These are phyloP conservation scores for Pardalotus punctatus DNA, from an alignment of 2,113 vertebrate species.

Conservation along the genomic window DNA sequence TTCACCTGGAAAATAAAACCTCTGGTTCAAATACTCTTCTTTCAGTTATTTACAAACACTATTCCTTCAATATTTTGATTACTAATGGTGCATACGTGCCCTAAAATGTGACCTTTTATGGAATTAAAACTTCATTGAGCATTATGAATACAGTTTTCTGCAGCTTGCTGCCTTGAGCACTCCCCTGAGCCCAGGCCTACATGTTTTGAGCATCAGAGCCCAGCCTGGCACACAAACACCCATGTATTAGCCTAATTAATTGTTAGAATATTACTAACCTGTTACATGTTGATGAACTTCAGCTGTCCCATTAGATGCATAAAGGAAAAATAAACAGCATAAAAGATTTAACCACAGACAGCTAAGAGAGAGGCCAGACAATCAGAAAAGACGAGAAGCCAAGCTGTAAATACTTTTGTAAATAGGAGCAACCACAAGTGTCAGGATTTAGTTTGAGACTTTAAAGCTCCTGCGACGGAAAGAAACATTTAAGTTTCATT, in stretches of 20 bases:
- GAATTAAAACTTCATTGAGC: neutral
- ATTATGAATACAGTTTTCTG: neutral
- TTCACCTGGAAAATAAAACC: slow-evolving; percentile 60
- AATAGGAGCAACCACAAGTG: slow-evolving; percentile 5
- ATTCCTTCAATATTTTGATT: neutral
- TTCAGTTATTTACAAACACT: neutral
- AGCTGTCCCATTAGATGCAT: slow-evolving; percentile 77
- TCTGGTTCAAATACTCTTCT: neutral
- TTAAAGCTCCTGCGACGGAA: neutral
- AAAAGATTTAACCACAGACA: slow-evolving; percentile 46
- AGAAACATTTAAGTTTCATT: neutral
- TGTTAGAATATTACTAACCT: slow-evolving; percentile 70
- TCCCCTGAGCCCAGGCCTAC: neutral
- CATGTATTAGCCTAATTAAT: slow-evolving; percentile 14
- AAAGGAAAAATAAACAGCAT: slow-evolving; percentile 73
- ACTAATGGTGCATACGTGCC: neutral
- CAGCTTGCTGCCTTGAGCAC: neutral
- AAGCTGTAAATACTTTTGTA: slow-evolving; percentile 10
- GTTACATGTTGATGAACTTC: slow-evolving; percentile 70
- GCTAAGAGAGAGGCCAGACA: neutral
- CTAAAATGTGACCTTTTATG: neutral
- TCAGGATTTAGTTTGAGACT: slow-evolving; percentile 2
- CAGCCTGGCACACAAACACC: neutral
- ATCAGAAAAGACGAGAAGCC: slow-evolving; percentile 20
- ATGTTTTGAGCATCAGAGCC: neutral